Evolutionary conservation across 2,113 vertebrate species (phyloP), one percentile per base, ranked within the genome.

Genomic region (Ciconia stormi): DNA sequence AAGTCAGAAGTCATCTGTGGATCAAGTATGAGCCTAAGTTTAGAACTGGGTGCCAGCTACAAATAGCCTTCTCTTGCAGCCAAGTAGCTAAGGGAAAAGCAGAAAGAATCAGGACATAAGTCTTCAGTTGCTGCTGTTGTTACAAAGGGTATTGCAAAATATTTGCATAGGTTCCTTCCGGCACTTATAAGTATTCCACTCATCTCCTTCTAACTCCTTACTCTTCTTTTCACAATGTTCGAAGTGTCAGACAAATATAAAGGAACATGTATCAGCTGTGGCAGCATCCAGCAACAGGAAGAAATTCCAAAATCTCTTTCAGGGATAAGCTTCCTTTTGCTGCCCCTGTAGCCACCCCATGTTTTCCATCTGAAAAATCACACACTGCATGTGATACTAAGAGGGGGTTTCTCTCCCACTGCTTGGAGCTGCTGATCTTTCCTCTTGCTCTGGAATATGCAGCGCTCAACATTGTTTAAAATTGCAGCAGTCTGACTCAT

Each of bases 341-440:
- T 71, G n/a, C 13, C 11, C 10, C 20, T 29, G 20, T 26, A 53
- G 32, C 13, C 22, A 34, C 1, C 0, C 15, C 0, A 0, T 32
- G 8, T 5, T 42, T 7, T 42, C 20, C 30, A 32, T 42, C 17
- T n/a, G 13, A 90, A 81, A 73, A 84, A 69, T 53, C 23, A 58
- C 26, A 52, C 4, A 11, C 3, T 8, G 3, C 6, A 4, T 34
- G 6, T 21, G 16, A 34, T 11, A 47, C 9, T n/a, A 71, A 34
- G 4, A 47, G 13, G 2, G 7, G 6, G 1, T 52, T 59, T 69
- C 26, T 77, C 44, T 67, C 30, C 40, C 20, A 36, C 2, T 42
- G 12, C 18, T 42, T 66, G 2, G 3, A 74, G 17, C 11, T 2
- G 2, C 11, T 49, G 46, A 40, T 87, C 56, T 81, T 91, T 69